Evolutionary conservation across 2,797 vertebrate genomes (phyloP), one percentile per base, ranked within the genome.

Genomic region (Eupleurogrammus muticus): DNA sequence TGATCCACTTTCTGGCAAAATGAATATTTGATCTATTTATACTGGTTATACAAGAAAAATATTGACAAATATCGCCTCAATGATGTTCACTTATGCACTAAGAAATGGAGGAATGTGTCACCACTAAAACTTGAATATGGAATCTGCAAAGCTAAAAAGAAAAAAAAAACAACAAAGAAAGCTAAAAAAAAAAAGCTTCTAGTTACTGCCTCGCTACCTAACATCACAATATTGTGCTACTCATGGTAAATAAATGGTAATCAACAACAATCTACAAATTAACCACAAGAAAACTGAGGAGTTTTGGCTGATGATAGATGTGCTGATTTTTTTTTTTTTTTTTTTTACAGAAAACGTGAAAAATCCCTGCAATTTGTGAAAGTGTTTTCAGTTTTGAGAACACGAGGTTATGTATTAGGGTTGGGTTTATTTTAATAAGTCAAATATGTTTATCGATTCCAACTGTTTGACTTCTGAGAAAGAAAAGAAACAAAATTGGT

Each of bases 21-120:
- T 58, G 35, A 40, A 67, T 62, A 77, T 75, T 55, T 75, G 59
- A 86, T 72, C 76, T 75, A 75, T 52, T 77, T 75, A 58, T 73
- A 84, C 36, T 70, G 38, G 44, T 66, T 76, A 79, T 61, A 89
- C 9, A 73, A 52, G 12, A 71, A 79, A 67, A 53, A 75, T 52
- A 61, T 57, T 9, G 47, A 82, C 70, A 68, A 75, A 66, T 50
- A 55, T 55, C 32, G 20, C 58, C 24, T 75, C 65, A 54, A 66
- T 36, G 38, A 79, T 66, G 57, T 48, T 73, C 77, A 81, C 73
- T 59, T 82, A 81, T 60, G 70, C 36, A 77, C 66, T 72, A 74
- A 78, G 61, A 70, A 74, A 67, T 40, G 10, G 81, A 86, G 85
- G 90, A 93, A 91, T 90, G 89, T 85, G 79, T 87, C 87, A 83